Conservation (phyloP, 2,797 vertebrate species). For the Alfaro cultratus region DNA sequence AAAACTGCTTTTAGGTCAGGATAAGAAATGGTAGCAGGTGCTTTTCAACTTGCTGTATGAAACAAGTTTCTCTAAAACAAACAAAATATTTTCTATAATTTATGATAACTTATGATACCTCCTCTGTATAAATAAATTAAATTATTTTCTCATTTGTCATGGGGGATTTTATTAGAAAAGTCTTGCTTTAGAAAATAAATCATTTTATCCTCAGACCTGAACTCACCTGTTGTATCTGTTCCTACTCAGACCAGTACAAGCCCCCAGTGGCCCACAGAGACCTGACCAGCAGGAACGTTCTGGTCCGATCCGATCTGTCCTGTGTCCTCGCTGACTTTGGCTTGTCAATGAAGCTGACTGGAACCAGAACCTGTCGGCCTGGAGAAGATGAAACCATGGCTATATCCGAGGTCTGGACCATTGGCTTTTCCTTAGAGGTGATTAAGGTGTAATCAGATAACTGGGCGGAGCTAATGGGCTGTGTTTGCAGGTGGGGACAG, state of each 20-base stretch:
- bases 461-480: background rate
- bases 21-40: background rate
- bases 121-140: too few species aligned
- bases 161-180: background rate
- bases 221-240: background rate
- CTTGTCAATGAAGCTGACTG: constrained; percentile 92
- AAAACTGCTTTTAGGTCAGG: background rate
- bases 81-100: background rate
- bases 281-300: constrained; percentile 92
- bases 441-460: background rate
- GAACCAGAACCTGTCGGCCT: constrained; percentile 85
- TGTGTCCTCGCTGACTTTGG: constrained; percentile 95
- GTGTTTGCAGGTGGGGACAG: constrained; percentile 87
- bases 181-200: background rate
- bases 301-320: constrained; percentile 90
- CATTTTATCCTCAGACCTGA: background rate
- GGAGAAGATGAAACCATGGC: constrained; percentile 93
- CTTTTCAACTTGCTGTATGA: background rate
- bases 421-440: background rate
- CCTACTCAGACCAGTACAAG: constrained; percentile 88
- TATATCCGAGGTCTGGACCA: constrained; percentile 88
- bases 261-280: constrained; percentile 94
- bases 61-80: background rate
- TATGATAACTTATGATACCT: too few species aligned
- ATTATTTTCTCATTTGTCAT: too few species aligned